Evolutionary conservation across 1,140 invertebrate genomes (phyloP), one percentile per base, ranked within the genome.

Genomic region (Steinernema khuongi): DNA sequence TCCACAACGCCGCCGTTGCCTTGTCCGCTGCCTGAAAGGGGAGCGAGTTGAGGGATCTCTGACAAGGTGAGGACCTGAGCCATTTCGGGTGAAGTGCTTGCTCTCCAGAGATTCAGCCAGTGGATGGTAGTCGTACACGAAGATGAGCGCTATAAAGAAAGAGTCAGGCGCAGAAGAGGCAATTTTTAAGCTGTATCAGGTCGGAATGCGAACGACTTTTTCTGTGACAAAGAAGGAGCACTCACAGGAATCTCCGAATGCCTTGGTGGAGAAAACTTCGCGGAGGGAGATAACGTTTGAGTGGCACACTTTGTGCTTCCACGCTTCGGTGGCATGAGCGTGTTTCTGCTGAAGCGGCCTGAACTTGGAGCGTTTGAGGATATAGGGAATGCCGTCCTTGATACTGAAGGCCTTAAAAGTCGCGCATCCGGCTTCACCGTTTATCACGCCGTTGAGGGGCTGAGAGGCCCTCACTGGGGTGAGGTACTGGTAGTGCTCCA

Each of bases 91-190:
- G 85, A 94, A 94, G 87, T 96, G 94, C 83, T 92, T 91, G 72
- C 89, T 89, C 87, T 94, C 89, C 73, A 97, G 86, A 0, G 93
- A 96, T 81, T 93, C 91, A 67, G 93, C 91, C 31, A 91, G 91
- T 31, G 95, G 91, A 88, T 94, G 92, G 86, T 93, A 97, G 85
- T 97, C 94, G 86, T 96, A 97, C 67, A 96, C 93, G 88, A 97
- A 93, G 78, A 97, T 90, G 87, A 97, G 90, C 68, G 95, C 94
- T 96, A 86, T 33, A 88, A 89, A n/a, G 36, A n/a, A n/a, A n/a
- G n/a, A n/a, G n/a, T n/a, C n/a, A n/a, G n/a, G n/a, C n/a, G n/a
- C n/a, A n/a, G n/a, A n/a, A n/a, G n/a, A n/a, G n/a, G n/a, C n/a
- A n/a, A n/a, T n/a, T n/a, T n/a, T n/a, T n/a, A n/a, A n/a, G n/a